A percentile compares a stretch with the other conserved stretches of the same genome.
These are phyloP conservation scores for Silvanus unidentatus DNA, from an alignment of 2,888 invertebrate genomes.

Conservation along the genomic window DNA sequence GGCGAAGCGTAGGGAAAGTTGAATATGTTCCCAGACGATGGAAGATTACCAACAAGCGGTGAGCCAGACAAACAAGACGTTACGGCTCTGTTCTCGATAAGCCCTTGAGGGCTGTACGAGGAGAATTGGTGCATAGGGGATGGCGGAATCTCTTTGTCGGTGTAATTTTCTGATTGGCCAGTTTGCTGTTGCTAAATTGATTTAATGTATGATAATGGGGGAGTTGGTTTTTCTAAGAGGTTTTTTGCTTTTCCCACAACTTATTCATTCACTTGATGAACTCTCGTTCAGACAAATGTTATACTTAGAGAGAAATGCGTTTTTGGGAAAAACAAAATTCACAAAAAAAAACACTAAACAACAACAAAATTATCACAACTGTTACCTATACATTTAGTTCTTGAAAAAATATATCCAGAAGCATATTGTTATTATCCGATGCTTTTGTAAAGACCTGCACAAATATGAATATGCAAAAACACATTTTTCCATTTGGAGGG, in stretches of 20 bases:
- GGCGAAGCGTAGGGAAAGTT: constrained; percentile 36
- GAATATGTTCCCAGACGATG: constrained; percentile 31
- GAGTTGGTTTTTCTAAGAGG: too few relatives aligned
- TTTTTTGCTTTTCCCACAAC: too few relatives aligned
- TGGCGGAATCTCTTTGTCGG: constrained; percentile 14
- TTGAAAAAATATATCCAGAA: constrained; percentile 40
- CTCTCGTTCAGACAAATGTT: too few relatives aligned
- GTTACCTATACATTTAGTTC: constrained; percentile 44
- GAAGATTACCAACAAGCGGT: constrained; percentile 26
- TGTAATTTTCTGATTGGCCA: constrained; percentile 24
- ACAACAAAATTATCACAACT: too few relatives aligned
- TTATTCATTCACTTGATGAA: too few relatives aligned
- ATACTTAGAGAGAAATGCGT: too few relatives aligned
- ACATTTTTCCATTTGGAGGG: constrained; percentile 7
- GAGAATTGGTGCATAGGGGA: constrained; percentile 31
- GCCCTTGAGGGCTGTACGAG: constrained; percentile 34
- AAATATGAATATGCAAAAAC: constrained; percentile 30
- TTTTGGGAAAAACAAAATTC: too few relatives aligned
- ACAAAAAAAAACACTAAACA: too few relatives aligned
- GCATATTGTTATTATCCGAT: constrained; percentile 42
- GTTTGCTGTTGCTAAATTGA: constrained; percentile 17
- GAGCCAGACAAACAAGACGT: constrained; percentile 39
- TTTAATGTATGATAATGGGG: too few relatives aligned
- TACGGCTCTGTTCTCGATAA: constrained; percentile 41
- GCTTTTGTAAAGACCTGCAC: constrained; percentile 42